Percentiles rank a stretch among this genome's conserved stretches.
Evolutionary conservation across 1,140 invertebrate genomes (phyloP).

Genomic region (Pectinophora gossypiella): DNA sequence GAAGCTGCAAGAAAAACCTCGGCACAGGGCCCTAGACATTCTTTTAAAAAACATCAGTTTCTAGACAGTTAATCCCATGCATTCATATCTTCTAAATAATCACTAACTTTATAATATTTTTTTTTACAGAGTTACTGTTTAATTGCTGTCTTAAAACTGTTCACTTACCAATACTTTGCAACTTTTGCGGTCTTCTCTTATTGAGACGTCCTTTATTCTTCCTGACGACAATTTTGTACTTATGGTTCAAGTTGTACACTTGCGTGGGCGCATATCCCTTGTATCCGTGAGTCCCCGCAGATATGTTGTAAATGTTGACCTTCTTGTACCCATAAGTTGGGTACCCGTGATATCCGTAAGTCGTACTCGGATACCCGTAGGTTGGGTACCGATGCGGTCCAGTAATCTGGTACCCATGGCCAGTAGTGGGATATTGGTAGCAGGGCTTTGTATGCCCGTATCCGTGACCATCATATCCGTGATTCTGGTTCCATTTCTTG

Average conservation of each 20-base stretch:
- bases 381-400: neutral
- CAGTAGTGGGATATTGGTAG: neutral
- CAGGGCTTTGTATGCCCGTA: neutral
- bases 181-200: conserved; percentile 30
- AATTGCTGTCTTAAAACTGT: no score
- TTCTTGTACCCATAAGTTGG: conserved; percentile 6
- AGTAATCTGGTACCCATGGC: neutral
- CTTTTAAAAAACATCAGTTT: no score
- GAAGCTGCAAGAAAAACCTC: no score
- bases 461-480: neutral
- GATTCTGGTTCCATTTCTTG: neutral
- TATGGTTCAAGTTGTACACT: conserved; percentile 37
- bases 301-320: conserved; percentile 14
- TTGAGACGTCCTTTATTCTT: conserved; percentile 29
- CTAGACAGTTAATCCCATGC: no score
- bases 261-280: conserved; percentile 38
- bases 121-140: no score
- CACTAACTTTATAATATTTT: no score
- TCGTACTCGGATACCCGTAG: conserved; percentile 1
- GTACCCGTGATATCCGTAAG: conserved; percentile 11
- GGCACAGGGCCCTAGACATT: no score
- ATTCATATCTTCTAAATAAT: no score
- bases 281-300: conserved; percentile 11
- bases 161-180: no score
- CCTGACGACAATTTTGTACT: conserved; percentile 47